These are phyloP conservation scores for Tupaia tana DNA, from an alignment of 2,113 vertebrate genomes.

Conservation along the genomic window DNA sequence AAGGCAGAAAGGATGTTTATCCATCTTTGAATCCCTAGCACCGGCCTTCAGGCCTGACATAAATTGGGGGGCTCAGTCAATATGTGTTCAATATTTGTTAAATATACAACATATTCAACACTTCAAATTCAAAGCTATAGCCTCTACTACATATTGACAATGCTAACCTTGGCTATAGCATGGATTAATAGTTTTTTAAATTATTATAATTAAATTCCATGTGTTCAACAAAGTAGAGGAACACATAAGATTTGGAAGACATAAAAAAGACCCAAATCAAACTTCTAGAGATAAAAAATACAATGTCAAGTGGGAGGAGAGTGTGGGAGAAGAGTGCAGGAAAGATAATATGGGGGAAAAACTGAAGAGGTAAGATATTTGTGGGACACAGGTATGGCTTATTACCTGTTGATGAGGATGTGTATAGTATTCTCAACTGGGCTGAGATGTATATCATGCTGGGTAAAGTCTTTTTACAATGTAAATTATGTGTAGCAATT, in stretches of 20 bases:
- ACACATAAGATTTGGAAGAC: neutral
- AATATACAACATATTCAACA: neutral
- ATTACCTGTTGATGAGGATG: too few relatives aligned
- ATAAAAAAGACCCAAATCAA: neutral
- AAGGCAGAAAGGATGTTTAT: neutral
- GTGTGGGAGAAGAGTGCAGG: too few relatives aligned
- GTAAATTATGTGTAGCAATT: too few relatives aligned
- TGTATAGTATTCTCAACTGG: too few relatives aligned
- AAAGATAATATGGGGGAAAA: too few relatives aligned
- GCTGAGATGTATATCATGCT: neutral
- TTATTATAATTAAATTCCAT: neutral
- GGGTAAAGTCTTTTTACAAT: too few relatives aligned
- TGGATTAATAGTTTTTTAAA: neutral
- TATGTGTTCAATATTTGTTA: slow-evolving; percentile 10
- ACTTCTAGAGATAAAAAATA: neutral
- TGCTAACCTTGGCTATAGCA: neutral
- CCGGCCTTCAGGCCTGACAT: neutral
- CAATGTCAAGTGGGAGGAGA: neutral
- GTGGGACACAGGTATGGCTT: too few relatives aligned
- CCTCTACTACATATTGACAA: neutral
- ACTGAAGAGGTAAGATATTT: too few relatives aligned
- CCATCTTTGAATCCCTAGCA: neutral
- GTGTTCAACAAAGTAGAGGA: neutral
- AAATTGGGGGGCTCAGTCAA: neutral
- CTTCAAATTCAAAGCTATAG: slow-evolving; percentile 42